A percentile compares a stretch with the other conserved stretches of the same genome.
Conservation (phyloP, 1,140 invertebrate genomes). For the Rhynchophorus ferrugineus region DNA sequence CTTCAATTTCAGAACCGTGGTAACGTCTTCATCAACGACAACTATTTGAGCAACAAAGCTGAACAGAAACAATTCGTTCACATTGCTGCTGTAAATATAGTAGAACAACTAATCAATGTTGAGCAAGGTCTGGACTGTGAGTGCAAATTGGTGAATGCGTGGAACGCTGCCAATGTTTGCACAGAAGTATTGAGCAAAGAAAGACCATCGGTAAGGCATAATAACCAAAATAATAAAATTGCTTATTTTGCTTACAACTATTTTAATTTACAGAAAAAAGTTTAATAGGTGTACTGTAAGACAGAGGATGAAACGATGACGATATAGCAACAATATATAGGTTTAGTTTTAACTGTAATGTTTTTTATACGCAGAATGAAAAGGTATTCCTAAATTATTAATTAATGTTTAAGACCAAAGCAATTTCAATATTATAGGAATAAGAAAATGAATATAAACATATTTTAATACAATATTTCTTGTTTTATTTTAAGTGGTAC, state of each 20-base stretch:
- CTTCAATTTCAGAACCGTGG: conserved; percentile 44
- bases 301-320: too few species aligned
- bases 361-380: conserved; percentile 20
- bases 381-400: conserved; percentile 26
- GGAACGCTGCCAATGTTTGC: conserved; percentile 38
- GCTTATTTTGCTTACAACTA: background rate
- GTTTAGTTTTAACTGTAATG: conserved; percentile 14
- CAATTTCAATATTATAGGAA: background rate
- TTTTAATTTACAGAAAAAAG: conserved; percentile 29
- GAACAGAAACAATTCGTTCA: conserved; percentile 48
- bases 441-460: conserved; percentile 1
- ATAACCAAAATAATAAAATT: background rate
- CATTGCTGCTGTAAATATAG: conserved; percentile 41
- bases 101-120: conserved; percentile 38
- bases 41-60: conserved; percentile 45
- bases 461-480: background rate
- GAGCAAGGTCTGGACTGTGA: conserved; percentile 47
- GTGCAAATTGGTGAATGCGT: conserved; percentile 39
- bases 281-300: too few species aligned
- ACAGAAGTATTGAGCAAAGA: conserved; percentile 43
- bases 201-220: conserved; percentile 25
- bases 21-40: conserved; percentile 46
- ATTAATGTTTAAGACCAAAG: conserved; percentile 2
- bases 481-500: background rate
- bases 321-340: conserved; percentile 19